Conservation (phyloP, 2,888 invertebrate genomes). For the Lycocerus yunnanus region DNA sequence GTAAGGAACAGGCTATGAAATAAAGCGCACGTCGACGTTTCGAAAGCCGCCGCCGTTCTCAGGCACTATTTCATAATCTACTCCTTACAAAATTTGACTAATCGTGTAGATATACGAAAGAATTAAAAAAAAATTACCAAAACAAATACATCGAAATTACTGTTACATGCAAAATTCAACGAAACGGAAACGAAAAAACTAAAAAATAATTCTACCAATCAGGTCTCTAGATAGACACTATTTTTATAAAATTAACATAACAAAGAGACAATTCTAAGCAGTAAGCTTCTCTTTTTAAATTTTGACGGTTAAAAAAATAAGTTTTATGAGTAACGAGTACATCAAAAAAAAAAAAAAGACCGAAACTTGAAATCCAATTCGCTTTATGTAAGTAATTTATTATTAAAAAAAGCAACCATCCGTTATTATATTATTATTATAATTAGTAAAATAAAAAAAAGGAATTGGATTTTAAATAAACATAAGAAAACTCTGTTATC, state of each 20-base stretch:
- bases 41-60: not conserved
- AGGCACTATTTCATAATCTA: not conserved
- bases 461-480: slow-evolving; percentile 21
- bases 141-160: slow-evolving; percentile 26
- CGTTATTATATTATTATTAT: not conserved
- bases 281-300: slow-evolving; percentile 45
- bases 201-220: slow-evolving; percentile 31
- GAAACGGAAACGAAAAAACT: slow-evolving; percentile 28
- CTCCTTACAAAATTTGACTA: not conserved
- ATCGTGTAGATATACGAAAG: not conserved
- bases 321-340: not conserved
- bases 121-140: not conserved
- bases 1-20: not conserved
- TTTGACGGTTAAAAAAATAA: slow-evolving; percentile 3
- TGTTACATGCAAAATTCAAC: slow-evolving; percentile 28
- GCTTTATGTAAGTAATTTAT: not conserved
- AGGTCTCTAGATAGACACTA: slow-evolving; percentile 30
- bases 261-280: slow-evolving; percentile 46
- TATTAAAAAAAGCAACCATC: slow-evolving; percentile 1
- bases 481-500: slow-evolving; percentile 26
- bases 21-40: too few relatives aligned
- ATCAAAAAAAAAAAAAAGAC: not conserved
- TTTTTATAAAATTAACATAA: slow-evolving; percentile 34
- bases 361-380: slow-evolving; percentile 1
- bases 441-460: not conserved